Percentiles rank a stretch among this genome's conserved stretches.
These are phyloP conservation scores for Apamea crenata DNA, from an alignment of 2,888 invertebrate species.

Conservation along the genomic window DNA sequence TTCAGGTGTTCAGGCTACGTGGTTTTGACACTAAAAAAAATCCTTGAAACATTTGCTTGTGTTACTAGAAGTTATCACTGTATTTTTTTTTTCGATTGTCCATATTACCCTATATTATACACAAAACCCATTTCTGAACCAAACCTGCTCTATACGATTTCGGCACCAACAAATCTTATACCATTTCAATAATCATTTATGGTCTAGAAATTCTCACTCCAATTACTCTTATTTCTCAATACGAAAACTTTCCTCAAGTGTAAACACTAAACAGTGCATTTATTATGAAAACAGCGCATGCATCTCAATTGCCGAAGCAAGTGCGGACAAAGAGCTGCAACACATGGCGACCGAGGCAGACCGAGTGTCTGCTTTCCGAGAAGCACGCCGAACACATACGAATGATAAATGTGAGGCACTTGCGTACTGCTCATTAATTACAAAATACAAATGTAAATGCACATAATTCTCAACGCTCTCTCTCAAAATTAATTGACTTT, in stretches of 20 bases:
- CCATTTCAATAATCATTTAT: background rate
- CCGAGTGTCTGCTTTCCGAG: slow-evolving; percentile 84
- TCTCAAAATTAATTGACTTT: slow-evolving; percentile 39
- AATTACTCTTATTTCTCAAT: background rate
- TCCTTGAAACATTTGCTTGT: background rate
- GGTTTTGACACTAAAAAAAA: background rate
- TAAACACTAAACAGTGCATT: slow-evolving; percentile 27
- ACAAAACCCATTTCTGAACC: background rate
- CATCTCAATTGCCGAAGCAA: slow-evolving; percentile 73
- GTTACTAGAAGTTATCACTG: background rate
- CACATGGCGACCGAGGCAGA: slow-evolving; percentile 75
- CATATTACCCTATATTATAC: background rate
- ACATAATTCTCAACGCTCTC: slow-evolving; percentile 47
- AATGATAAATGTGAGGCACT: slow-evolving; percentile 57
- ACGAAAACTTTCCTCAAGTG: slow-evolving; percentile 18
- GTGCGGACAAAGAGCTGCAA: slow-evolving; percentile 55
- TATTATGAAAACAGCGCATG: slow-evolving; percentile 58
- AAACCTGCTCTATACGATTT: background rate
- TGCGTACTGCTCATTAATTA: slow-evolving; percentile 50
- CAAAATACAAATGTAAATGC: slow-evolving; percentile 22
- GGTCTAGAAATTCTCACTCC: background rate
- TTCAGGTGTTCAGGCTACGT: fast-evolving
- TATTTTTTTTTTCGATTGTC: background rate
- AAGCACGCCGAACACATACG: slow-evolving; percentile 70
- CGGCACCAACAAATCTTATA: background rate